Base-by-base conservation (phyloP, 2,113 vertebrate genomes). In the Falcunculus frontatus region DNA sequence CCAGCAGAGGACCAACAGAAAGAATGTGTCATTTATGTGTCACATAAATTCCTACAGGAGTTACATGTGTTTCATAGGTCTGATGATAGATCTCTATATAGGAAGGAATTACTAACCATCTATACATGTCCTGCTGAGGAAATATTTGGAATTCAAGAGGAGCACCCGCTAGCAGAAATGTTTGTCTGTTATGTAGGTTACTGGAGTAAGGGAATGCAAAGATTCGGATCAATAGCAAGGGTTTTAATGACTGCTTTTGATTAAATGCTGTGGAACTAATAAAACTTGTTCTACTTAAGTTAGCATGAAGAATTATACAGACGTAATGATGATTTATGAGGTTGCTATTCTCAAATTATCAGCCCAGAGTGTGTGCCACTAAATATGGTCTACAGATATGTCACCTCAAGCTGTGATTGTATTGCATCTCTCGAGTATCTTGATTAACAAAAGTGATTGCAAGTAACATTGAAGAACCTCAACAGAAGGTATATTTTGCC, bases 201-300 rank as follows among this genome's bases (percentile, higher is more conserved):
- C 39, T 70, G 25, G 64, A 92, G 33, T 50, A 47, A 80, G 68
- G 18, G n/a, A 86, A 81, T 52, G 21, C 42, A 72, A 81, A 86
- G 49, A 78, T 73, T 94, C 37, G 57, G n/a, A 75, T 95, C 88
- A 46, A 23, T 81, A 78, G 41, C 47, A 89, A 75, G 30, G 16
- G 16, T 11, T 89, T 94, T 93, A 79, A 90, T 88, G 72, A 81
- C 85, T 95, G 41, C 29, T 92, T 90, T 96, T 93, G 65, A 82
- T 94, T 92, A 92, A 72, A 78, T 76, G n/a, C 37, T 69, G 27
- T 62, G 77, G 16, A 85, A 94, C 69, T 90, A 89, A 60, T 89
- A 78, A 92, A 89, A 44, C 23, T 76, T 75, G 56, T 74, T 86
- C 56, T 68, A 0, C 69, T 47, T 60, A 32, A 56, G 55, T 64